These are phyloP conservation scores for Chionomys nivalis DNA, from an alignment of 2,113 vertebrate species.

Conservation along the genomic window DNA sequence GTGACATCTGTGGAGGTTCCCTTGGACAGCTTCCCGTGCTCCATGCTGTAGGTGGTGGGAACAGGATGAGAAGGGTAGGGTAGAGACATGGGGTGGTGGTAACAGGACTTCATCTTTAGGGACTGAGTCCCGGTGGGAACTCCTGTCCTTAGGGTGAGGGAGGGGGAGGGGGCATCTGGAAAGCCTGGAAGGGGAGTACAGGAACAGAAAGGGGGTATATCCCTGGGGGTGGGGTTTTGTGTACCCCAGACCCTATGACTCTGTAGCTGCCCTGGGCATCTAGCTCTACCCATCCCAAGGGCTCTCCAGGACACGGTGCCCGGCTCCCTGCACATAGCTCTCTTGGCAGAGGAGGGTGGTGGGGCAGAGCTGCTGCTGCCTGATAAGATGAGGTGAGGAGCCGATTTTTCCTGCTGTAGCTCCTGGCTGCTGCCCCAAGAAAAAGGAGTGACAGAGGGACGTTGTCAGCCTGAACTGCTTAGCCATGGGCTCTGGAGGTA, in stretches of 20 bases:
- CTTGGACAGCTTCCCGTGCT: background rate
- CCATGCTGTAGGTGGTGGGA: background rate
- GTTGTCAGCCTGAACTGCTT: background rate
- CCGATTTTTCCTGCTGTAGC: accelerated
- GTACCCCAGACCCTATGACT: background rate
- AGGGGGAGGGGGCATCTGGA: background rate
- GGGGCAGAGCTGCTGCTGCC: background rate
- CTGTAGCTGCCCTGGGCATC: background rate
- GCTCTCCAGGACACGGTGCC: background rate
- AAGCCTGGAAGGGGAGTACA: background rate
- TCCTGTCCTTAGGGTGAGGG: background rate
- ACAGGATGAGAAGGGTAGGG: background rate
- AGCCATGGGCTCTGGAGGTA: background rate
- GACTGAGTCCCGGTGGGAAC: background rate
- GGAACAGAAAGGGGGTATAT: no score
- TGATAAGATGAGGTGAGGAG: background rate
- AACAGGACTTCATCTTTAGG: background rate
- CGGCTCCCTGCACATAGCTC: background rate
- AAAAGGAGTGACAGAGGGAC: background rate
- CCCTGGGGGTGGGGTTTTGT: no score
- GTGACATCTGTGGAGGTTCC: background rate
- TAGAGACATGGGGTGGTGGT: background rate
- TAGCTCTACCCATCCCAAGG: background rate
- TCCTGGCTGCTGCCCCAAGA: background rate
- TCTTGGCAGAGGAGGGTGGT: background rate